phyloP scores from a whole-genome alignment of 2,797 vertebrate species.

The Champsocephalus gunnari region DNA sequence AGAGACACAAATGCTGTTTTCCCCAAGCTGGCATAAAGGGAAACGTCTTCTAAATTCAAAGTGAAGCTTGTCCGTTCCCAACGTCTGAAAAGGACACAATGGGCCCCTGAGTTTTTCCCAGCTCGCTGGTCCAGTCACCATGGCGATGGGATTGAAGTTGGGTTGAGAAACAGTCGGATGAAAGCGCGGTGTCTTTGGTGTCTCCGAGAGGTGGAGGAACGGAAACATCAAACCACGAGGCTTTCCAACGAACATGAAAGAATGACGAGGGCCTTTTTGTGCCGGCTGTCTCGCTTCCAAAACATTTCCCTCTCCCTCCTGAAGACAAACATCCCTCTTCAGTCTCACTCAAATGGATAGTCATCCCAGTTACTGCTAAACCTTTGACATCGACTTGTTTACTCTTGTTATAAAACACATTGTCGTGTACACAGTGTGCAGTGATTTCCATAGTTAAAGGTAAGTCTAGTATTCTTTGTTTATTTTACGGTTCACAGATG shows the following conservation, averaged over 20 bases:
- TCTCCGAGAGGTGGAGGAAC: constrained; percentile 47
- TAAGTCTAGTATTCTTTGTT: background rate
- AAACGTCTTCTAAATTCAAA: constrained; percentile 5
- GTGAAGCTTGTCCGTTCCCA: constrained; percentile 22
- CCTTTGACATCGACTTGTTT: constrained; percentile 9
- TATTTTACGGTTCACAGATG: background rate
- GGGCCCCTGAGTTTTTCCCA: constrained; percentile 4
- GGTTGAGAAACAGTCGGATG: constrained; percentile 45
- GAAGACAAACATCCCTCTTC: background rate
- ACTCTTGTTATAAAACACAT: background rate
- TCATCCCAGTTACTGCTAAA: background rate
- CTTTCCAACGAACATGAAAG: constrained; percentile 66
- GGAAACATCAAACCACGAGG: constrained; percentile 58
- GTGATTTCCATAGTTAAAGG: background rate
- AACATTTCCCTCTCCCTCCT: background rate
- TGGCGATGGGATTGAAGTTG: constrained; percentile 64
- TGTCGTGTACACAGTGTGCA: background rate
- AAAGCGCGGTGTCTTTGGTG: constrained; percentile 59
- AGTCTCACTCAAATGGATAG: constrained; percentile 3
- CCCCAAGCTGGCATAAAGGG: background rate
- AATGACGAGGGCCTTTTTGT: constrained; percentile 24
- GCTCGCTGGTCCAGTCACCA: constrained; percentile 58
- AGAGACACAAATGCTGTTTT: background rate
- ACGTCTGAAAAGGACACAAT: constrained; percentile 56
- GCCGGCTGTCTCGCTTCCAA: constrained; percentile 7